Percentiles rank a stretch among this genome's conserved stretches.
phyloP scores from a whole-genome alignment of 2,797 vertebrate species.

The Netta rufina region DNA sequence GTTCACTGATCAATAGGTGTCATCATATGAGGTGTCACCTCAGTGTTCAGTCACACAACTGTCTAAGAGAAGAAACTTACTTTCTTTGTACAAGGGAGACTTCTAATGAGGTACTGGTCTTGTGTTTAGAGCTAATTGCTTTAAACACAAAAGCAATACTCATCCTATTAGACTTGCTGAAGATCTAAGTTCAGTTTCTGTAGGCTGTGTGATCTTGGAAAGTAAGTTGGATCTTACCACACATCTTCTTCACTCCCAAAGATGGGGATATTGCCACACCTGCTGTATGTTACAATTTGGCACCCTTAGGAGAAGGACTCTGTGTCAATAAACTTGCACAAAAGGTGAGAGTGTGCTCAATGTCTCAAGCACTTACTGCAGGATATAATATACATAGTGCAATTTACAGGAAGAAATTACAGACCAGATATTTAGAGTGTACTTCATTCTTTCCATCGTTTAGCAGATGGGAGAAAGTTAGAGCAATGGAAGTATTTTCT shows the following conservation, averaged over 20 bases:
- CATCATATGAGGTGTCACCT: neutral
- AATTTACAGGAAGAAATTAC: neutral
- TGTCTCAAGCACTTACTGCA: neutral
- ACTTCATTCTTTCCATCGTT: neutral
- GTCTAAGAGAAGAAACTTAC: neutral
- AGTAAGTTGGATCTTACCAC: neutral
- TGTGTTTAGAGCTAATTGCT: slow-evolving; percentile 10
- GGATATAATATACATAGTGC: neutral
- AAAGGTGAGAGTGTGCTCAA: neutral
- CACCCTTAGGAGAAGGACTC: neutral
- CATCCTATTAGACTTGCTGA: neutral
- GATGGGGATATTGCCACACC: neutral
- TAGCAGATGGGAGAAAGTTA: neutral
- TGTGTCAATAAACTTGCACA: neutral
- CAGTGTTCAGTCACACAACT: neutral
- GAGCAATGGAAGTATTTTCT: neutral
- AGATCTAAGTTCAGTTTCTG: neutral
- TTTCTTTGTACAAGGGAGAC: neutral
- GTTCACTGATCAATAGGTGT: neutral
- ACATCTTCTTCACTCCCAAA: neutral
- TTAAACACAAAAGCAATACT: neutral
- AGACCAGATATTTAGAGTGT: neutral
- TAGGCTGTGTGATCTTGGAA: neutral
- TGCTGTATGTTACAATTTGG: neutral
- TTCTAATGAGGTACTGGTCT: neutral